phyloP scores from a whole-genome alignment of 2,113 vertebrate genomes.

The Puntigrus tetrazona region DNA sequence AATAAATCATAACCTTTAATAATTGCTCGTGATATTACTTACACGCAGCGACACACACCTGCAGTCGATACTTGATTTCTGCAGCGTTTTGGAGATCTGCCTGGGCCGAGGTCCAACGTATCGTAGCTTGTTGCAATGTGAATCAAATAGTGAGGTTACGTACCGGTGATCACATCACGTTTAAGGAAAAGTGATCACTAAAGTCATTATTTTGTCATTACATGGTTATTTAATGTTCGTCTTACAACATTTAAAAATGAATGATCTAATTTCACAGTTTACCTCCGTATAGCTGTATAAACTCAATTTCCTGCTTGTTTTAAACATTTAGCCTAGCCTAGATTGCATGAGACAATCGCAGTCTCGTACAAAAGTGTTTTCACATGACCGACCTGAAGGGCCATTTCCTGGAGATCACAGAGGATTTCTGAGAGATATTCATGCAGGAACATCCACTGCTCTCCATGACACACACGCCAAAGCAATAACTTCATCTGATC shows the following conservation, averaged over 20 bases:
- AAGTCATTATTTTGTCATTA: slow-evolving; percentile 11
- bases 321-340: not conserved
- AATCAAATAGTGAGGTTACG: slow-evolving; percentile 2
- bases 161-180: not conserved
- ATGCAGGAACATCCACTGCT: not conserved
- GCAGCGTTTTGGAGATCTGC: slow-evolving; percentile 4
- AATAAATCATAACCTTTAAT: slow-evolving; percentile 45
- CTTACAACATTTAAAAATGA: not conserved
- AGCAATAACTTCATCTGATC: not conserved
- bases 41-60: not conserved
- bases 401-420: not conserved
- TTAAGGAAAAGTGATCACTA: slow-evolving; percentile 1
- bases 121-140: not conserved
- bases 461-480: not conserved
- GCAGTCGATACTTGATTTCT: slow-evolving; percentile 12
- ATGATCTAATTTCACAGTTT: slow-evolving; percentile 10
- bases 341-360: no score
- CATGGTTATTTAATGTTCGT: not conserved
- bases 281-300: not conserved
- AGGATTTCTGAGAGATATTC: not conserved
- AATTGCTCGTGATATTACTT: slow-evolving; percentile 23
- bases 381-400: not conserved
- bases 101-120: not conserved
- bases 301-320: slow-evolving; percentile 3
- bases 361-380: not conserved